Percentiles rank a stretch among this genome's conserved stretches.
These are phyloP conservation scores for Nesidiocoris tenuis DNA, from an alignment of 2,888 invertebrate species.

Conservation along the genomic window DNA sequence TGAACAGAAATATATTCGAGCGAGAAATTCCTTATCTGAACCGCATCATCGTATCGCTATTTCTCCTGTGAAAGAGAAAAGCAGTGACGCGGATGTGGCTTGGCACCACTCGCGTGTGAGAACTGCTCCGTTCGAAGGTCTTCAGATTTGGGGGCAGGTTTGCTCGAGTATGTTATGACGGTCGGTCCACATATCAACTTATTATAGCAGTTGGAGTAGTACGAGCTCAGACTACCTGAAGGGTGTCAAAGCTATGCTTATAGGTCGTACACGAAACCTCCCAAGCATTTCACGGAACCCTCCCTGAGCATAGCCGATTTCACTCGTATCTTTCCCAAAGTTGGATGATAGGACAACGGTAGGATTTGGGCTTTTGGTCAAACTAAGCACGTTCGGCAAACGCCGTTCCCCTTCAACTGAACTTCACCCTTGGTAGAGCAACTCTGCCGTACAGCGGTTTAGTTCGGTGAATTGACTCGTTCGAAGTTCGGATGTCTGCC, in stretches of 20 bases:
- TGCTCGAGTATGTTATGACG: not conserved
- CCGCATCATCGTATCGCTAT: too few relatives aligned
- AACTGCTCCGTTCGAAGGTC: not conserved
- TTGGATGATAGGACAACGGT: not conserved
- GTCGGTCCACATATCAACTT: not conserved
- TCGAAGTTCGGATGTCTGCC: not conserved
- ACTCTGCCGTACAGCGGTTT: not conserved
- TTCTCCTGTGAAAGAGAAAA: too few relatives aligned
- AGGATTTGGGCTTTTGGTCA: not conserved
- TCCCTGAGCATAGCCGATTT: too few relatives aligned
- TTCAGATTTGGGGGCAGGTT: not conserved
- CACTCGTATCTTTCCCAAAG: too few relatives aligned
- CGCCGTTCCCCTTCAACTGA: not conserved
- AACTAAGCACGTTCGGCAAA: not conserved
- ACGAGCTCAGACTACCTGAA: not conserved
- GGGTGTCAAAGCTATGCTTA: not conserved
- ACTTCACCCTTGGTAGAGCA: not conserved
- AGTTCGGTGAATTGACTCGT: not conserved
- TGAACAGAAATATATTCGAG: too few relatives aligned
- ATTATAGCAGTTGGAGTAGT: not conserved
- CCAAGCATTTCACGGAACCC: not conserved
- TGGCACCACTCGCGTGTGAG: not conserved
- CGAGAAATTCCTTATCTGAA: too few relatives aligned
- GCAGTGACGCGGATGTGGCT: too few relatives aligned
- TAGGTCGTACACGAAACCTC: not conserved